Base-by-base conservation (phyloP, 2,888 invertebrate genomes). In the Oligia fasciuncula region DNA sequence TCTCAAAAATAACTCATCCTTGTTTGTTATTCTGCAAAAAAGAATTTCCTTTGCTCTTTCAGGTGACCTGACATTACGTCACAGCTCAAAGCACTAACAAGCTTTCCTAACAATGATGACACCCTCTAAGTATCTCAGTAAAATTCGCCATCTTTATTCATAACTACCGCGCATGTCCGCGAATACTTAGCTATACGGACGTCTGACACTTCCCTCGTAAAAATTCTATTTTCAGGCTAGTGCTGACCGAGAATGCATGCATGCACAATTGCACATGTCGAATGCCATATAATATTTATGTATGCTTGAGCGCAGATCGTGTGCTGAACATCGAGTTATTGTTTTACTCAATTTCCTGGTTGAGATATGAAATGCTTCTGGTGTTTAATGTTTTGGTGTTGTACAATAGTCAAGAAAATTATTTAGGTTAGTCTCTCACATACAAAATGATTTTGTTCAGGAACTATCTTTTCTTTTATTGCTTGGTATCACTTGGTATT, bases 71-170 rank as follows among this genome's bases (percentile, higher is more conserved):
- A 23, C 5, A 23, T 60, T 77, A 68, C 13, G 9, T 49, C 35
- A 57, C 60, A 73, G 46, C 51, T 84, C 60, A 23, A 69, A 66
- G 54, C 43, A 62, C 43, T 76, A 76, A 68, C 40, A 57, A 49
- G 70, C 40, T 67, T 70, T 71, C 14, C 14, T n/a, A 75, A 65
- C 43, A 35, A 46, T 68, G 60, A 72, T 69, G 75, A 69, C 43
- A 76, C 35, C 17, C 73, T 49, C 23, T 2, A 83, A 49, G 46
- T 63, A 65, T 43, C 67, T 80, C 71, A 43, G 72, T 79, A 79
- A 86, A 75, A 75, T 74, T 69, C 81, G 81, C 79, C 81, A 89
- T 91, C 85, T 89, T 89, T 90, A 92, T 91, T 91, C 90, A 90
- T 91, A 82, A 80, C 77, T 83, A 80, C 79, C 43, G 89, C 78